Evolutionary conservation across 2,797 vertebrate genomes (phyloP).

Genomic region (Neosilurus mollespiculum): DNA sequence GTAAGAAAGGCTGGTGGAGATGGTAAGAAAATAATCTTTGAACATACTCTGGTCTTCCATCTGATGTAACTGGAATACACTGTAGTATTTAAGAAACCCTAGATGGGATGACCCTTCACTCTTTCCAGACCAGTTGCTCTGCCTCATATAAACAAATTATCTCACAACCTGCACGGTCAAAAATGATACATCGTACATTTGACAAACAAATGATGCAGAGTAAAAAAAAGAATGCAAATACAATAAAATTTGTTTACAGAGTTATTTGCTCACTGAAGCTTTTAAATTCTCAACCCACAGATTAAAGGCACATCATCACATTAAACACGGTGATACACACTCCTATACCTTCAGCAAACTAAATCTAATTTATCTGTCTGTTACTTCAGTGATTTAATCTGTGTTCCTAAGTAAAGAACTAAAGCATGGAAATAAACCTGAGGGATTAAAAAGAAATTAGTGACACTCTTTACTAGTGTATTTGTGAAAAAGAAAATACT

Average conservation of each 20-base stretch:
- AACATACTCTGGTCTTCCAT: not conserved
- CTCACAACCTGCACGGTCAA: slow-evolving; percentile 35
- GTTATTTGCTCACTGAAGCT: slow-evolving; percentile 34
- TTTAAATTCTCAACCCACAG: slow-evolving; percentile 33
- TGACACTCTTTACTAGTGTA: too few relatives aligned
- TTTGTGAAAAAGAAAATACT: not conserved
- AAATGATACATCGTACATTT: slow-evolving; percentile 29
- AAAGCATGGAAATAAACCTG: not conserved
- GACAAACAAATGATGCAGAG: slow-evolving; percentile 35
- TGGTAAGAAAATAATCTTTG: not conserved
- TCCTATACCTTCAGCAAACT: not conserved
- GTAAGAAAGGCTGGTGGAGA: not conserved
- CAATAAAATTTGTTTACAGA: slow-evolving; percentile 47
- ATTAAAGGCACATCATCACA: slow-evolving; percentile 22
- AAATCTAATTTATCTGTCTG: not conserved
- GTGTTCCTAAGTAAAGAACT: not conserved
- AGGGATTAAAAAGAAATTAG: not conserved
- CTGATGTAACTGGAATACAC: not conserved
- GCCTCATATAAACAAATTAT: slow-evolving; percentile 29
- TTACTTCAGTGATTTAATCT: not conserved
- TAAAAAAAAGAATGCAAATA: slow-evolving; percentile 45
- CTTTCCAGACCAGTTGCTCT: slow-evolving; percentile 19
- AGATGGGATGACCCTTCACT: slow-evolving; percentile 1
- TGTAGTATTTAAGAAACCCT: not conserved
- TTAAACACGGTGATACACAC: not conserved